phyloP scores from a whole-genome alignment of 2,888 invertebrate genomes.

The Tetanocera ferruginea region DNA sequence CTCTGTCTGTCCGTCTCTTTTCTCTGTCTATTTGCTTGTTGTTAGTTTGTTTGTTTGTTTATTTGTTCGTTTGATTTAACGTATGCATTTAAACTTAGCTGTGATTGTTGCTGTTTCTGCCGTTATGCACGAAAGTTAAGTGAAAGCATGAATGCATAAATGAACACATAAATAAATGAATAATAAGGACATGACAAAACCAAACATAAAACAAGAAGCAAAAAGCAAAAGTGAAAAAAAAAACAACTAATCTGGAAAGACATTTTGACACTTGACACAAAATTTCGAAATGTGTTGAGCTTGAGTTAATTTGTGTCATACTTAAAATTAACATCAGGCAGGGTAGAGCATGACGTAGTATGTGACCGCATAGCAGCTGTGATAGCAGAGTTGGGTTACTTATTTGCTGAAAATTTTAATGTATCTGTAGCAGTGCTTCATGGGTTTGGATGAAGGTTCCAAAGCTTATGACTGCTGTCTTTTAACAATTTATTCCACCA shows the following conservation, averaged over 20 bases:
- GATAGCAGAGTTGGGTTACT: too few relatives aligned
- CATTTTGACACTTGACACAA: too few relatives aligned
- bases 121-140: slow-evolving; percentile 13
- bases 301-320: too few relatives aligned
- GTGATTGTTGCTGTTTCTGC: slow-evolving; percentile 9
- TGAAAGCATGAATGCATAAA: slow-evolving; percentile 38
- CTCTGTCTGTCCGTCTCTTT: not conserved
- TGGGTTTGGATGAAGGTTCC: too few relatives aligned
- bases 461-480: too few relatives aligned
- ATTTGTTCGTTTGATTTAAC: not conserved
- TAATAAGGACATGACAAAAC: not conserved
- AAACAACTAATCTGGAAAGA: not conserved
- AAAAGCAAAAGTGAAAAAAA: not conserved
- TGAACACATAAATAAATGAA: slow-evolving; percentile 17
- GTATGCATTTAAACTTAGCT: too few relatives aligned
- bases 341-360: too few relatives aligned
- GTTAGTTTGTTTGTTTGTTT: slow-evolving; percentile 17
- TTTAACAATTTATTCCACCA: too few relatives aligned
- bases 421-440: too few relatives aligned
- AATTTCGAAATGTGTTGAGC: too few relatives aligned
- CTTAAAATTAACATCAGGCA: too few relatives aligned
- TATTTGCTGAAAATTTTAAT: not conserved
- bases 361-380: too few relatives aligned
- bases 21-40: not conserved
- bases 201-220: not conserved